These are phyloP conservation scores for Hydrolagus affinis DNA, from an alignment of 2,113 vertebrate species.

Conservation along the genomic window DNA sequence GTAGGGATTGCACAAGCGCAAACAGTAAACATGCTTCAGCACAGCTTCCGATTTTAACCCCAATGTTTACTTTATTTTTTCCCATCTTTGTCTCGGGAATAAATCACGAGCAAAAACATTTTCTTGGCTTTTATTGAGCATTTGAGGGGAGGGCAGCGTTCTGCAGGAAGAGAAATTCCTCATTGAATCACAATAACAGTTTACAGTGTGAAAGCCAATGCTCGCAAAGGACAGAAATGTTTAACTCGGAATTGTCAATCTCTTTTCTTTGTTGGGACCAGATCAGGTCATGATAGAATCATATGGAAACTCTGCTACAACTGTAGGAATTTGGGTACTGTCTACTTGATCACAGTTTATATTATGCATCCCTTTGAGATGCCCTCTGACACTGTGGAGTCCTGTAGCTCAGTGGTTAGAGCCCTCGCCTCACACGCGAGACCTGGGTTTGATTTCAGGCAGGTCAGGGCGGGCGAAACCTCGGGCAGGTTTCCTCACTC, in stretches of 20 bases:
- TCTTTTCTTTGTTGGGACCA: no score
- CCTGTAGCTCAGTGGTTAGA: no score
- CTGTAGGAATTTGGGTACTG: no score
- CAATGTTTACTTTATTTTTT: conserved; percentile 44
- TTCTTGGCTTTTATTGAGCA: not conserved
- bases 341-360: no score
- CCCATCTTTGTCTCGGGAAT: conserved; percentile 36
- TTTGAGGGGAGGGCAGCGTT: conserved; percentile 4
- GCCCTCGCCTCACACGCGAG: no score
- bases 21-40: conserved; percentile 41
- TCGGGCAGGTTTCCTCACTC: no score
- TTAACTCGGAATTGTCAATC: not conserved
- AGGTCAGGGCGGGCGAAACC: no score
- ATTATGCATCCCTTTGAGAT: no score
- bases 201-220: not conserved
- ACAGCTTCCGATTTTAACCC: conserved; percentile 39
- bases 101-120: conserved; percentile 32
- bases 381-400: no score
- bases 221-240: not conserved
- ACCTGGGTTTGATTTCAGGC: no score
- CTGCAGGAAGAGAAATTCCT: not conserved
- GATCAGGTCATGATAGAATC: no score
- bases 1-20: conserved; percentile 37
- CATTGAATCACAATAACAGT: not conserved
- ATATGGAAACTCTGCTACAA: no score